Evolutionary conservation across 2,888 invertebrate species (phyloP).

Genomic region (Helleia helle): DNA sequence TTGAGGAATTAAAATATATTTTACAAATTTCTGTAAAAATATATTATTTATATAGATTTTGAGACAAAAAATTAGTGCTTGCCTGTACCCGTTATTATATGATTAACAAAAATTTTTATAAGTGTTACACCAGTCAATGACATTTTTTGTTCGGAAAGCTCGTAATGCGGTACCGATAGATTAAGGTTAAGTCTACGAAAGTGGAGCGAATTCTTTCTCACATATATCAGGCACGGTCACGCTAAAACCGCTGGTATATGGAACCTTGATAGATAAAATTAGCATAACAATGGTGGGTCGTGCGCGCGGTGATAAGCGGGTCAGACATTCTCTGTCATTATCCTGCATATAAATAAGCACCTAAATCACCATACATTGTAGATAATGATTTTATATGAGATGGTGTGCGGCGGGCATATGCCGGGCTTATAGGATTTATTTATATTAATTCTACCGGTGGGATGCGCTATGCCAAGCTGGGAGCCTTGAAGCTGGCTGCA

Average conservation of each 20-base stretch:
- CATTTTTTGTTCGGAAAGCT: constrained; percentile 12
- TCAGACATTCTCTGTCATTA: constrained; percentile 10
- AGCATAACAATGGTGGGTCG: constrained; percentile 15
- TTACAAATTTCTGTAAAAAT: too few relatives aligned
- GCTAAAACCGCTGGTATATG: background rate
- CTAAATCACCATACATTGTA: background rate
- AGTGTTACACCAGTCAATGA: constrained; percentile 13
- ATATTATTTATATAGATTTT: too few relatives aligned
- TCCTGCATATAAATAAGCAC: background rate
- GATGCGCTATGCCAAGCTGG: too few relatives aligned
- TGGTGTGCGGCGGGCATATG: too few relatives aligned
- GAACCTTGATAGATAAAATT: constrained; percentile 15
- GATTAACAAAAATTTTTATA: constrained; percentile 17
- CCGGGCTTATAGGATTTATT: too few relatives aligned
- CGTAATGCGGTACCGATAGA: constrained; percentile 3
- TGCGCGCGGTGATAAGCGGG: constrained; percentile 10
- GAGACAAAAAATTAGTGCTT: too few relatives aligned
- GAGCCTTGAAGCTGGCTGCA: too few relatives aligned
- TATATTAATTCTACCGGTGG: too few relatives aligned
- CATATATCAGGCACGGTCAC: background rate
- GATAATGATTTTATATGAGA: background rate
- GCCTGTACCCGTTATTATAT: constrained; percentile 12
- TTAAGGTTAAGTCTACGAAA: constrained; percentile 14
- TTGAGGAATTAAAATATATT: too few relatives aligned
- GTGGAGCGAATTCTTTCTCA: constrained; percentile 17